phyloP scores from a whole-genome alignment of 2,113 vertebrate genomes.

The Anolis sagrei region DNA sequence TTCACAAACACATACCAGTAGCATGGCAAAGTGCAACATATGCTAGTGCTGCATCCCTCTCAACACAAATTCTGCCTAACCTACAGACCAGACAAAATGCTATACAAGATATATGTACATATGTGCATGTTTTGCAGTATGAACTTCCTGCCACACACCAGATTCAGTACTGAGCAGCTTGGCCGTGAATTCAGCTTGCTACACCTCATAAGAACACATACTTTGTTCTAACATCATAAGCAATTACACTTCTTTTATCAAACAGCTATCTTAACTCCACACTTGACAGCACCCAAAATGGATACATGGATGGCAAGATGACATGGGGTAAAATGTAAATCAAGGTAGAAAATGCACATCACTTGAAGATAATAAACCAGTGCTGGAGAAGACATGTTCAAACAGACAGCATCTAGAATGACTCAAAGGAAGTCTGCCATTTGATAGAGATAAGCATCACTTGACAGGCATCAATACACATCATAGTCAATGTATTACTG shows the following conservation, averaged over 20 bases:
- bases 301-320: neutral
- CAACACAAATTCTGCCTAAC: neutral
- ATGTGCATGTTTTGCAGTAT: neutral
- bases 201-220: neutral
- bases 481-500: slow-evolving; percentile 20
- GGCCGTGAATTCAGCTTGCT: neutral
- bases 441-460: neutral
- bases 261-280: neutral
- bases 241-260: neutral
- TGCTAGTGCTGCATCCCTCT: neutral
- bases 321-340: neutral
- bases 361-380: neutral
- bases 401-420: neutral
- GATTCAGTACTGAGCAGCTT: neutral
- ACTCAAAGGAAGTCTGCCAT: neutral
- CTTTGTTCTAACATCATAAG: neutral
- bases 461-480: slow-evolving; percentile 32
- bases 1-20: neutral
- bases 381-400: neutral
- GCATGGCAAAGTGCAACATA: neutral
- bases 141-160: neutral
- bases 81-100: neutral
- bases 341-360: neutral
- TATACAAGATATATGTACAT: neutral
- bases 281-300: neutral